Conservation (phyloP, 2,888 invertebrate species). For the Syrista parreyssii region DNA sequence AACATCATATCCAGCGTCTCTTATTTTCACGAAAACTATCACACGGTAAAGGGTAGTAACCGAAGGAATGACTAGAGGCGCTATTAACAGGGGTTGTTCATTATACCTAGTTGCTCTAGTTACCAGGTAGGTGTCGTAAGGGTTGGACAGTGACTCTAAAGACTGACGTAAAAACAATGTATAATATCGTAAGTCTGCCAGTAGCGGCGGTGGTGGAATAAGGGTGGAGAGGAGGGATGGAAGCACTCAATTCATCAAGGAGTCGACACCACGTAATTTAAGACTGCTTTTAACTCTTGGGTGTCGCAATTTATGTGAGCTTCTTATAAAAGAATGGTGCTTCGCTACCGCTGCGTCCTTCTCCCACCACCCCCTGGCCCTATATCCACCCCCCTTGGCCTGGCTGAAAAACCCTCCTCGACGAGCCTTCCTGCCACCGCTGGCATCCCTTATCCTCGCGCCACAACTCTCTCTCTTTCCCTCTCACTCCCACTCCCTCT, state of each 20-base stretch:
- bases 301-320: constrained; percentile 67
- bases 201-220: constrained; percentile 24
- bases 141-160: constrained; percentile 21
- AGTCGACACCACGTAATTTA: constrained; percentile 66
- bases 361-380: constrained; percentile 20
- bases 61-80: neutral
- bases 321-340: constrained; percentile 66
- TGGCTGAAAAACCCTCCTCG: constrained; percentile 29
- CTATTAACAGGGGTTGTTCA: constrained; percentile 35
- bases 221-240: constrained; percentile 41
- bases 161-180: constrained; percentile 57
- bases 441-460: constrained; percentile 10
- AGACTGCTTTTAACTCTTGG: constrained; percentile 67
- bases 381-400: constrained; percentile 33
- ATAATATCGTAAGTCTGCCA: constrained; percentile 45
- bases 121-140: constrained; percentile 29
- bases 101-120: constrained; percentile 48
- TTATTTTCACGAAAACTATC: neutral
- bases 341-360: constrained; percentile 38
- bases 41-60: neutral
- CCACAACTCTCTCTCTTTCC: constrained; percentile 2
- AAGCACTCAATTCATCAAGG: constrained; percentile 66
- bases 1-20: neutral
- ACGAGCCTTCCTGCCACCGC: constrained; percentile 4
- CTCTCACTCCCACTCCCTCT: constrained; percentile 25